Base-by-base conservation (phyloP, 2,797 vertebrate species). In the Chelmon rostratus region DNA sequence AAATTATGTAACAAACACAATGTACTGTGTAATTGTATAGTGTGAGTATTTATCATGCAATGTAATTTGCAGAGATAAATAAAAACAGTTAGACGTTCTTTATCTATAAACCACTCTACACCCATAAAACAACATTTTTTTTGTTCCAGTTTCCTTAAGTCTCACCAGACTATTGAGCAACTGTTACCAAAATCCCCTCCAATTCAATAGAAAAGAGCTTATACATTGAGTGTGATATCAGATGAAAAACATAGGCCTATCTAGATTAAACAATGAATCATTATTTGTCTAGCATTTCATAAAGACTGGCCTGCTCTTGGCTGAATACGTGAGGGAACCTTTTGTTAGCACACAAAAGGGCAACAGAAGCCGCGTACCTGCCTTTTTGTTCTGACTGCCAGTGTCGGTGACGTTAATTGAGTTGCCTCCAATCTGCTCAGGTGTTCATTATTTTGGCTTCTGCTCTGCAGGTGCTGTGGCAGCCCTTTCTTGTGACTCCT, bases 181-280 rank as follows among this genome's bases (percentile, higher is more conserved):
- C 84, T 91, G 89, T 95, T 95, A 94, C 93, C 92, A 92, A 95
- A 90, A 90, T 91, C 88, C 84, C 89, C 90, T 92, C 92, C 90
- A 93, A 83, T 89, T 88, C 93, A 95, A 93, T 90, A 92, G 91
- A 91, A 92, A 72, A 68, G 68, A 73, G 74, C 70, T 92, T 90
- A 95, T 90, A 96, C 87, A 95, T 81, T 82, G 86, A 93, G 91
- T 80, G 91, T 89, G 68, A 83, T 96, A 95, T 96, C 94, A 95
- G 92, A 93, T 93, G 93, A 93, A 94, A 96, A 96, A 97, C 90
- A 96, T 90, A 91, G 93, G 93, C 89, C 76, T 96, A 96, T 96
- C 96, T 94, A 96, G 94, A 95, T 96, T 96, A 97, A 97, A 98
- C 95, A 97, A 96, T 97, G 96, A 97, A 93, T 97, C 96, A 97